Base-by-base conservation (phyloP, 2,888 invertebrate species). In the Eupithecia centaureata region DNA sequence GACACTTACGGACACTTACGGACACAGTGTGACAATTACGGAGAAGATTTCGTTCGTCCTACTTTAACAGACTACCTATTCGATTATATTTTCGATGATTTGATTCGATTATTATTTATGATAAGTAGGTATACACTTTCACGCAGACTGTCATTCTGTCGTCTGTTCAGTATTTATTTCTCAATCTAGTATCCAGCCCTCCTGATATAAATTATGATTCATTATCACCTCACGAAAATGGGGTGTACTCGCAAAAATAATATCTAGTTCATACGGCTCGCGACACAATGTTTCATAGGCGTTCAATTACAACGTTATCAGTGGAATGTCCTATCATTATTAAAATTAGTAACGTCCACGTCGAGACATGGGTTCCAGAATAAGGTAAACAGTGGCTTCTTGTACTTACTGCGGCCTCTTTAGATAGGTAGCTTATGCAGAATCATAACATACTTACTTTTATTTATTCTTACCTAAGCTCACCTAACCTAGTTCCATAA, bases 291-390 rank as follows among this genome's bases (percentile, higher is more conserved):
- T 87, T 79, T 85, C 81, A 75, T 85, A 80, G 22, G 28, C 52
- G 54, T 64, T 63, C 60, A 51, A 61, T 67, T 67, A 75, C 72
- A 64, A 77, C 78, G 63, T 73, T 76, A 76, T 65, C 68, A 74
- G 73, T 74, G 65, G 72, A 70, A 73, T 64, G 78, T 79, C 70
- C 71, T 86, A 90, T 88, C 87, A 86, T 88, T 86, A 88, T 81
- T 82, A 80, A 83, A 86, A 85, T 82, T 82, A 82, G 71, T 73
- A 77, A 82, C 77, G 73, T 87, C 86, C 89, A 90, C 88, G 86
- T 89, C 83, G 86, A 90, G 89, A 87, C 83, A 92, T 92, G 92
- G 91, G 92, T 90, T 92, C 92, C 87, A 89, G 92, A 88, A 79
- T 92, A 83, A 88, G 92, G 92, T 91, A 88, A 66, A 52, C 57